These are phyloP conservation scores for Sarcophaga bullata DNA, from an alignment of 1,140 invertebrate genomes.

Conservation along the genomic window DNA sequence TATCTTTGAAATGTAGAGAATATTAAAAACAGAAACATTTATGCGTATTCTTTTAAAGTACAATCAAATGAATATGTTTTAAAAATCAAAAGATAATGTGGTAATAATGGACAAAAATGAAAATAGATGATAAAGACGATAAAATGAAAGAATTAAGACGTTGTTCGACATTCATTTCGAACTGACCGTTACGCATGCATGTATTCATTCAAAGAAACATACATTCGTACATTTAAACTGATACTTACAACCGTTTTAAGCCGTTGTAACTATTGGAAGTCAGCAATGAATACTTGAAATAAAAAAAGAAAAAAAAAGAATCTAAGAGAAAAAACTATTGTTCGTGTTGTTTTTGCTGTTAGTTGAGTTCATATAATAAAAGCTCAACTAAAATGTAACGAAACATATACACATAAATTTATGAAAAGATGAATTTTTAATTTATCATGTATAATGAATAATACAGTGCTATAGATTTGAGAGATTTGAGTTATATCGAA, in stretches of 20 bases:
- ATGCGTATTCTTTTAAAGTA: too few relatives aligned
- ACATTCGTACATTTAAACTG: not conserved
- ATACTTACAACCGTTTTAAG: constrained; percentile 8
- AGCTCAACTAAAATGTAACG: too few relatives aligned
- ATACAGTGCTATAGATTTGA: too few relatives aligned
- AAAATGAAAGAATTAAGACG: not conserved
- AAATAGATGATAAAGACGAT: constrained; percentile 10
- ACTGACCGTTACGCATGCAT: constrained; percentile 34
- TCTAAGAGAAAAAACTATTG: too few relatives aligned
- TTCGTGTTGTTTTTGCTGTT: not conserved
- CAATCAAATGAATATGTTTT: constrained; percentile 11
- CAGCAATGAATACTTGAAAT: not conserved
- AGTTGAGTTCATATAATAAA: too few relatives aligned
- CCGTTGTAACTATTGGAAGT: not conserved
- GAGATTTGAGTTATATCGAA: too few relatives aligned
- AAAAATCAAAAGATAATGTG: constrained; percentile 27
- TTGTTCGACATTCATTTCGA: constrained; percentile 11
- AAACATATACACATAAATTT: too few relatives aligned
- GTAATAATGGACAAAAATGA: not conserved
- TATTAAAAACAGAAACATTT: too few relatives aligned
- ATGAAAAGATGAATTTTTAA: too few relatives aligned
- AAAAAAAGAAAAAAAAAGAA: not conserved
- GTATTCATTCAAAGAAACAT: not conserved
- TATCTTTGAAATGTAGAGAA: too few relatives aligned
- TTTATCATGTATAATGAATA: too few relatives aligned